Evolutionary conservation across 2,888 invertebrate species (phyloP), one percentile per base, ranked within the genome.

Genomic region (Gryllus longicercus): DNA sequence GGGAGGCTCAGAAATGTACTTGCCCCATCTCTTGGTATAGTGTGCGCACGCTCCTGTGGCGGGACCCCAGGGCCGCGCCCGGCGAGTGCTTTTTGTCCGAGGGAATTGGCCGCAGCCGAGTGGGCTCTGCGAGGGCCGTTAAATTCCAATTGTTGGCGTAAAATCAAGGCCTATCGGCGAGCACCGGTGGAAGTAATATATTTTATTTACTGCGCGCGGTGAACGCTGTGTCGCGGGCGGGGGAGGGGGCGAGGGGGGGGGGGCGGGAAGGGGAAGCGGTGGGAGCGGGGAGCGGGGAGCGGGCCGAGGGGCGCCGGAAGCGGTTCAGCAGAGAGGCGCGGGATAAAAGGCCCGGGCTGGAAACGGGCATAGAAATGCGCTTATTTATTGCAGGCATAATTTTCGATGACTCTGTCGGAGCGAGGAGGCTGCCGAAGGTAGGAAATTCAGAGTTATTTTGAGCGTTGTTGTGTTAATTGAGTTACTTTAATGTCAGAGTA

Each of bases 101-200:
- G 14, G n/a, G n/a, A 63, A 63, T 63, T 63, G 63, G 63, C n/a
- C 63, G 63, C 63, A 63, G 3, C 14, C 63, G n/a, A 5, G 38
- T 14, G 63, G 14, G 63, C 63, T 14, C 63, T 5, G 11, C 12
- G 63, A 14, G 16, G 63, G 63, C n/a, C 63, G 63, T 63, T 63
- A 63, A 63, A 63, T 63, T 63, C 63, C 63, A 63, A 63, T 63
- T 63, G 63, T 63, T 63, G 63, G 63, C 63, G 63, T 63, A 63
- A 63, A 63, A 63, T 63, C 63, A 63, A 63, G 63, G 63, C 63
- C 63, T n/a, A 63, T 63, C 63, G 63, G 63, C 63, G n/a, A 63
- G n/a, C 63, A 8, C 63, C n/a, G 63, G 63, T 63, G 63, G 63
- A 63, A 63, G 63, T 63, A 63, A 63, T 63, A 63, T 63, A 63